These are phyloP conservation scores for Salpingus planirostris DNA, from an alignment of 2,888 invertebrate species.

Conservation along the genomic window DNA sequence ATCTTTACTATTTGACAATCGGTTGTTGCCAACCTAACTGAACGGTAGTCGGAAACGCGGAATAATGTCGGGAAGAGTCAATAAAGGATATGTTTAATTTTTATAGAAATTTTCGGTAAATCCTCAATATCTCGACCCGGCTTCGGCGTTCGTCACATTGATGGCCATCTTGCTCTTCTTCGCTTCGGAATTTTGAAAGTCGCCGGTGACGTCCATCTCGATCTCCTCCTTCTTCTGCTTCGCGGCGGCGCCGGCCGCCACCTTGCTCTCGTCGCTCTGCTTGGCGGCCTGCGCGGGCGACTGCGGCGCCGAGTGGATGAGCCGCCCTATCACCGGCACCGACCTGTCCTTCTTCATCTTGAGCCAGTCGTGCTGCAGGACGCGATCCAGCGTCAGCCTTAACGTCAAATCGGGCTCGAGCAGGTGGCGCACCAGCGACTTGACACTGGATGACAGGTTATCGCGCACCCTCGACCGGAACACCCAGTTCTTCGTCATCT, in stretches of 20 bases:
- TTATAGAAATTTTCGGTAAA: too few relatives aligned
- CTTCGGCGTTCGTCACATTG: constrained; percentile 23
- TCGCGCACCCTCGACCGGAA: constrained; percentile 63
- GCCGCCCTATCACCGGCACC: constrained; percentile 49
- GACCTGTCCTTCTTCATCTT: constrained; percentile 53
- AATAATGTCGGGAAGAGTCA: too few relatives aligned
- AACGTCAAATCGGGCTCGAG: constrained; percentile 77
- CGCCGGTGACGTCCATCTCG: constrained; percentile 32
- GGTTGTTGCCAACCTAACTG: too few relatives aligned
- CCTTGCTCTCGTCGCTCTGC: constrained; percentile 23
- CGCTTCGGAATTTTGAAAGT: constrained; percentile 38
- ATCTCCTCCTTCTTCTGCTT: constrained; percentile 28
- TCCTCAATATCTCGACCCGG: constrained; percentile 2
- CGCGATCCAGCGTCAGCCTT: constrained; percentile 64
- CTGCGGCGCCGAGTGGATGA: constrained; percentile 53
- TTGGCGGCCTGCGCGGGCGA: constrained; percentile 27
- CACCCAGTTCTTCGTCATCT: constrained; percentile 70
- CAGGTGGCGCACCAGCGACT: constrained; percentile 69
- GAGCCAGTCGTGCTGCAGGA: constrained; percentile 70
- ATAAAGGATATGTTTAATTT: too few relatives aligned
- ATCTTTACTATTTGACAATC: too few relatives aligned
- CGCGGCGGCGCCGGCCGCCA: too few relatives aligned
- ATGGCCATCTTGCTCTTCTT: constrained; percentile 40
- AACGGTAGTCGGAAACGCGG: too few relatives aligned
- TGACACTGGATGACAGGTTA: constrained; percentile 59